Evolutionary conservation across 2,797 vertebrate genomes (phyloP), one percentile per base, ranked within the genome.

Genomic region (Acrossocheilus fasciatus): DNA sequence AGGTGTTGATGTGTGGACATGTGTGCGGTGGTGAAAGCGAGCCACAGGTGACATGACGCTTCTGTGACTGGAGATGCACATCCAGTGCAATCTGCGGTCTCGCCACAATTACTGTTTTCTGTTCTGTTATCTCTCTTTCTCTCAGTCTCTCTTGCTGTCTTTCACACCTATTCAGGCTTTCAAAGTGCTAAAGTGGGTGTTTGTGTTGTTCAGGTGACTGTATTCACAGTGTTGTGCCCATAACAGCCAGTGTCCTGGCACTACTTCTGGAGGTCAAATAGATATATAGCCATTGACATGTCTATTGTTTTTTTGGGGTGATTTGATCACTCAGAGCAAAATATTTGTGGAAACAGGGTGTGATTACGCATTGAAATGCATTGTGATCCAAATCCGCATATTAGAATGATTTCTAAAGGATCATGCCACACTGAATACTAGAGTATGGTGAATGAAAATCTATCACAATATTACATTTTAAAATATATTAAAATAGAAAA

Each of bases 151-250:
- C 30, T 84, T 2, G 0, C 52, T 52, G 52, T 77, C 64, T 72
- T 72, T 77, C 74, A 87, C 81, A 83, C 66, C 81, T 34, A 59
- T 59, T 78, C 52, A 77, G 64, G 64, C 64, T 45, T 74, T 66
- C 26, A 74, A 72, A 81, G 87, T 84, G 80, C 52, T 73, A 81
- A 74, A 79, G 57, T 69, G 69, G 41, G 74, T 73, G 62, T 84
- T 81, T 82, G 50, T 79, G 79, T 64, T 83, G 68, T 87, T 85
- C 62, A 97, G 96, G 94, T 97, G 93, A 96, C 94, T 90, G 94
- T 95, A 89, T 96, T 95, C 92, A 96, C 93, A 94, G 94, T 62
- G 89, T 92, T 86, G 88, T 92, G 59, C 89, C 93, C 36, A 89
- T 59, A 0, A 93, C 89, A 76, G 90, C 91, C 87, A 36, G 66